phyloP scores from a whole-genome alignment of 2,113 vertebrate species.

The Phylloscopus whistleri region DNA sequence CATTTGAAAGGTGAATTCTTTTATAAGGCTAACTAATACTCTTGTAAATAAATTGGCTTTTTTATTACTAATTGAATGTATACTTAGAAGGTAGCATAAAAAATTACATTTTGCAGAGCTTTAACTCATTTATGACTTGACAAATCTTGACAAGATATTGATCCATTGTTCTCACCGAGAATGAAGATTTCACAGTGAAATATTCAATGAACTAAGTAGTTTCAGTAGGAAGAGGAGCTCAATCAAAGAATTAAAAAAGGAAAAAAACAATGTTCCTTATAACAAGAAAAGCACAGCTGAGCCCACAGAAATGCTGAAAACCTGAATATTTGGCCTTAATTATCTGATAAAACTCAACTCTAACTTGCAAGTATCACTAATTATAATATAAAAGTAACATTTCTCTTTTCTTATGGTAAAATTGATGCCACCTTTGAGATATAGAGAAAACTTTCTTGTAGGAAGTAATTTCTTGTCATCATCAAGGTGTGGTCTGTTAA shows the following conservation, averaged over 20 bases:
- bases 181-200: not conserved
- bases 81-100: not conserved
- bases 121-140: not conserved
- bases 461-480: not conserved
- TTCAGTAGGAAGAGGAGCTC: not conserved
- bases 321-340: not conserved
- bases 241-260: not conserved
- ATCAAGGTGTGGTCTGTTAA: not conserved
- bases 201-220: not conserved
- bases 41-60: not conserved
- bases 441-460: not conserved
- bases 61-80: not conserved
- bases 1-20: not conserved
- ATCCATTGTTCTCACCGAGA: not conserved
- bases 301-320: not conserved
- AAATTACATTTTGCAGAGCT: not conserved
- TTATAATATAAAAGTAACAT: not conserved
- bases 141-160: conserved; percentile 4
- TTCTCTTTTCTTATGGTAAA: not conserved
- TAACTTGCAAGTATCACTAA: not conserved
- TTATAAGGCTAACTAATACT: not conserved
- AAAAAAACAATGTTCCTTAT: not conserved
- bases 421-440: not conserved
- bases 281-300: not conserved
- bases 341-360: not conserved